These are phyloP conservation scores for Eulemur rufifrons DNA, from an alignment of 2,113 vertebrate species.

Conservation along the genomic window DNA sequence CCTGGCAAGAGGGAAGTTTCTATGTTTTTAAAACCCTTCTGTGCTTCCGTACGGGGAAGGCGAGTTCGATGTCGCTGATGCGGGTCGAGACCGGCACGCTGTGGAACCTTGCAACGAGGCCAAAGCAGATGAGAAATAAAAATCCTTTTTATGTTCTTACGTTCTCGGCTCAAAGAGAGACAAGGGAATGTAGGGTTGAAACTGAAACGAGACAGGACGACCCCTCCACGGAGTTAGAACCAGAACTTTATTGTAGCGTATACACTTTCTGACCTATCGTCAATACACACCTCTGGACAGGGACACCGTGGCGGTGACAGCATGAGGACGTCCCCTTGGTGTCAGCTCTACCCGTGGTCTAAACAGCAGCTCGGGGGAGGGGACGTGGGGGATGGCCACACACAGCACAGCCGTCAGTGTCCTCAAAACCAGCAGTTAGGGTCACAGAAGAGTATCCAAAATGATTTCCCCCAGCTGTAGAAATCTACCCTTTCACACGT, in stretches of 20 bases:
- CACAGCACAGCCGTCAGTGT: conserved; percentile 89
- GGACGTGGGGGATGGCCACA: conserved; percentile 89
- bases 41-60: conserved; percentile 64
- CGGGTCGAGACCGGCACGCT: conserved; percentile 17
- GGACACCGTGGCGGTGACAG: conserved; percentile 85
- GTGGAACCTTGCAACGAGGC: background rate
- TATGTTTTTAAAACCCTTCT: conserved; percentile 77
- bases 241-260: conserved; percentile 89
- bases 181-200: background rate
- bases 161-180: background rate
- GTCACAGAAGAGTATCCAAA: conserved; percentile 81
- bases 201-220: background rate
- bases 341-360: conserved; percentile 82
- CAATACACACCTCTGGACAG: conserved; percentile 89
- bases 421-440: conserved; percentile 87
- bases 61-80: background rate
- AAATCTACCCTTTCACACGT: conserved; percentile 85
- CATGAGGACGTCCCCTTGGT: conserved; percentile 85
- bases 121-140: conserved; percentile 47
- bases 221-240: conserved; percentile 78
- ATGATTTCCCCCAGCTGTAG: conserved; percentile 79
- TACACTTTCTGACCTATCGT: conserved; percentile 88
- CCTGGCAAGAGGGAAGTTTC: conserved; percentile 57
- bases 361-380: conserved; percentile 89
- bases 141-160: conserved; percentile 36